Conservation (phyloP, 2,888 invertebrate species). For the Tortrix viridana region DNA sequence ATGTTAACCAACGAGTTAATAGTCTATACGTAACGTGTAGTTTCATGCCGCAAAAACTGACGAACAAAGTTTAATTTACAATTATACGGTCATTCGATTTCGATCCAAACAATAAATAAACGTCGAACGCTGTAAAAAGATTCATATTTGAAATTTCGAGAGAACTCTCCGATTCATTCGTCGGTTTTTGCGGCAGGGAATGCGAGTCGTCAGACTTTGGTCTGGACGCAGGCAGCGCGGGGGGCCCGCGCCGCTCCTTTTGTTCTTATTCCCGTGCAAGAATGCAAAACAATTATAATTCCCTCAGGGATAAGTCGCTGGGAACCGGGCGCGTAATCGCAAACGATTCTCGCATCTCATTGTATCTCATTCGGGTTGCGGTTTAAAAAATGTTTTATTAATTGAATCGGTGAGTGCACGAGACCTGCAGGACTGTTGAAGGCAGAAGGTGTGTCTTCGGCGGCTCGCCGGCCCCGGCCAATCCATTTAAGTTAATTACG, state of each 20-base stretch:
- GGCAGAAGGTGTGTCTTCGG: conserved; percentile 43
- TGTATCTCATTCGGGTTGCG: conserved; percentile 70
- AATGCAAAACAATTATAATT: conserved; percentile 84
- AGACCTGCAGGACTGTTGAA: neutral
- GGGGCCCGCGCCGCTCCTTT: conserved; percentile 75
- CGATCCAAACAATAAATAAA: conserved; percentile 20
- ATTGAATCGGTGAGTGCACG: conserved; percentile 57
- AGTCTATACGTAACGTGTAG: neutral
- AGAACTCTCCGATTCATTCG: conserved; percentile 71
- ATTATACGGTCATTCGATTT: conserved; percentile 21
- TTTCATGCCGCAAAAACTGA: neutral
- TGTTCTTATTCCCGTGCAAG: conserved; percentile 82
- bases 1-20: conserved; percentile 2
- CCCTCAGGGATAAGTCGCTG: conserved; percentile 76
- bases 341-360: conserved; percentile 65
- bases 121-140: conserved; percentile 12
- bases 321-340: conserved; percentile 72
- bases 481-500: conserved; percentile 84
- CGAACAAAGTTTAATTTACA: conserved; percentile 9
- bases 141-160: conserved; percentile 28
- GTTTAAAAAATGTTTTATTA: conserved; percentile 66
- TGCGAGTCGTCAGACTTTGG: conserved; percentile 81
- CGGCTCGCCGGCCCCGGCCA: conserved; percentile 72
- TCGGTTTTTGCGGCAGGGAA: conserved; percentile 77
- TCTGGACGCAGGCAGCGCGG: conserved; percentile 76